Evolutionary conservation across 2,888 invertebrate genomes (phyloP).

Genomic region (Dryobota labecula): DNA sequence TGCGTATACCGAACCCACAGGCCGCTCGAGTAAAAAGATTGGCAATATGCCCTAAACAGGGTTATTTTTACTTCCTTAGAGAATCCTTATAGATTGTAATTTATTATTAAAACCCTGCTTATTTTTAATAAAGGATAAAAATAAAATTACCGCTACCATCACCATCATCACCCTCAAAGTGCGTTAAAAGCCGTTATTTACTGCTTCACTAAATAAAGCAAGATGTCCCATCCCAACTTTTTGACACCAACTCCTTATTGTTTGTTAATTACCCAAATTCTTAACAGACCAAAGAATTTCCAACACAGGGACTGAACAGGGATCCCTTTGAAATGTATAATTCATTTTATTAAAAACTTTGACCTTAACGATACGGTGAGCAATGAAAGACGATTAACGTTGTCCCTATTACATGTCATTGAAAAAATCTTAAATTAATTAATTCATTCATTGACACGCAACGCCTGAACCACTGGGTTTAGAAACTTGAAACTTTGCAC

Average conservation of each 20-base stretch:
- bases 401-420: neutral
- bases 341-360: slow-evolving; percentile 66
- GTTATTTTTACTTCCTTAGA: too few relatives aligned
- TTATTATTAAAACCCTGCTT: too few relatives aligned
- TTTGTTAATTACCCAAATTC: slow-evolving; percentile 65
- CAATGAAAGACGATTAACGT: neutral
- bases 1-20: too few relatives aligned
- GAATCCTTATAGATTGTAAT: too few relatives aligned
- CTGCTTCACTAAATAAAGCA: slow-evolving; percentile 44
- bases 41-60: too few relatives aligned
- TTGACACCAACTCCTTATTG: slow-evolving; percentile 51
- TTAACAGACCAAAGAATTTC: slow-evolving; percentile 59
- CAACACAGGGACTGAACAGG: slow-evolving; percentile 40
- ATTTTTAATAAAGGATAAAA: too few relatives aligned
- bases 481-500: too few relatives aligned
- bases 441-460: too few relatives aligned
- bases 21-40: too few relatives aligned
- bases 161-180: slow-evolving; percentile 6
- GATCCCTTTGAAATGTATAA: slow-evolving; percentile 62
- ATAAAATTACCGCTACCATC: slow-evolving; percentile 34
- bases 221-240: slow-evolving; percentile 50
- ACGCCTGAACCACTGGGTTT: too few relatives aligned
- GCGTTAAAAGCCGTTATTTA: slow-evolving; percentile 47
- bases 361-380: slow-evolving; percentile 36
- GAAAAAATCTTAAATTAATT: neutral